Evolutionary conservation across 1,140 invertebrate genomes (phyloP).

Genomic region (Acromyrmex echinatior): DNA sequence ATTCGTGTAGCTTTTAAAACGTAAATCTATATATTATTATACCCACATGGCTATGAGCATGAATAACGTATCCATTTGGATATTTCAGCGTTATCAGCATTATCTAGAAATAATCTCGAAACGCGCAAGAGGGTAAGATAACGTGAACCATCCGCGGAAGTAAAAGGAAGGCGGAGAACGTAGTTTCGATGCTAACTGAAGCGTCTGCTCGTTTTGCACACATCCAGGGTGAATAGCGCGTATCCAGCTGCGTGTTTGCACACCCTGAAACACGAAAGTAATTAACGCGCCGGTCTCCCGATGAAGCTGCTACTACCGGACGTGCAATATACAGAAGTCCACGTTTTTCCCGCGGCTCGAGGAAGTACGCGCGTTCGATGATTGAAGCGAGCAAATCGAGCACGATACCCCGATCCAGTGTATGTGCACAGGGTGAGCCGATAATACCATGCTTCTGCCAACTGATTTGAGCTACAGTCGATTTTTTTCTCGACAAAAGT

Average conservation of each 20-base stretch:
- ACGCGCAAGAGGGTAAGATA: conserved; percentile 3
- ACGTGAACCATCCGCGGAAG: not conserved
- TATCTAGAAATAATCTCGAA: conserved; percentile 17
- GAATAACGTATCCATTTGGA: not conserved
- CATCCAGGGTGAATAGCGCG: conserved; percentile 23
- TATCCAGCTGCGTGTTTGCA: conserved; percentile 57
- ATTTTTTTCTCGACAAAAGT: not conserved
- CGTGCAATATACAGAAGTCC: conserved; percentile 55
- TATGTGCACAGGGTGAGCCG: conserved; percentile 28
- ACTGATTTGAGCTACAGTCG: not conserved
- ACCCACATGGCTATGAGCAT: not conserved
- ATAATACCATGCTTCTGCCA: not conserved
- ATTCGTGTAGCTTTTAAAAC: not conserved
- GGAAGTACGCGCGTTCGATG: conserved; percentile 42
- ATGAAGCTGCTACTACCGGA: conserved; percentile 54
- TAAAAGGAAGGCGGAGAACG: conserved; percentile 5
- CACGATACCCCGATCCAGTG: conserved; percentile 20
- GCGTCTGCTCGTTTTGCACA: conserved; percentile 33
- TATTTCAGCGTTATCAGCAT: not conserved
- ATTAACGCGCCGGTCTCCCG: conserved; percentile 54
- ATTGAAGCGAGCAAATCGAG: conserved; percentile 57
- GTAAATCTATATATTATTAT: not conserved
- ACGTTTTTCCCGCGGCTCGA: conserved; percentile 30
- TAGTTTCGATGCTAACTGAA: conserved; percentile 20
- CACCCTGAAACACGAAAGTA: conserved; percentile 59